phyloP scores from a whole-genome alignment of 2,888 invertebrate species.

The Conops quadrifasciatus region DNA sequence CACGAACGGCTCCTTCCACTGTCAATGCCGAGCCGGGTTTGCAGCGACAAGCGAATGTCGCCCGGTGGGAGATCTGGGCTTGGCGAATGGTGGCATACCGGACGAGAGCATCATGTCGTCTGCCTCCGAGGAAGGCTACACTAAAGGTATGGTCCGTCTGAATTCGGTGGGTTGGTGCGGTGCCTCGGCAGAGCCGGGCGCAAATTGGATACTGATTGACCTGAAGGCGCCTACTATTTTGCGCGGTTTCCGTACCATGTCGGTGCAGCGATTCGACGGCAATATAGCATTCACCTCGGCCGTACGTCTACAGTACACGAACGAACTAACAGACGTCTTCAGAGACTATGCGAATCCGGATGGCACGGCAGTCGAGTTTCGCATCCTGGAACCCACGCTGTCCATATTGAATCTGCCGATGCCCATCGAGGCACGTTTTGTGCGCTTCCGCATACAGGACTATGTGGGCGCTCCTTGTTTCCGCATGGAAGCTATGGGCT shows the following conservation, averaged over 20 bases:
- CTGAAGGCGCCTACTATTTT: constrained; percentile 88
- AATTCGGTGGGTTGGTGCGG: constrained; percentile 93
- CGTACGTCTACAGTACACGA: constrained; percentile 84
- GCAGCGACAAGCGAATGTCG: constrained; percentile 86
- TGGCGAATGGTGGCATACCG: constrained; percentile 83
- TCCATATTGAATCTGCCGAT: constrained; percentile 89
- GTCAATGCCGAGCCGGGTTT: constrained; percentile 86
- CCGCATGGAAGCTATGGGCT: constrained; percentile 91
- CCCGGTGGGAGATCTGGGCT: constrained; percentile 87
- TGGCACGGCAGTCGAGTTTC: constrained; percentile 91
- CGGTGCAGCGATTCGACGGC: constrained; percentile 82
- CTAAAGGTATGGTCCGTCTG: constrained; percentile 82
- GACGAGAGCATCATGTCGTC: constrained; percentile 90
- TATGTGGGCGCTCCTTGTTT: constrained; percentile 89
- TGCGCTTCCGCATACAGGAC: constrained; percentile 87
- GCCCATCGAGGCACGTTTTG: constrained; percentile 89
- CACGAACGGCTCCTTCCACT: constrained; percentile 86
- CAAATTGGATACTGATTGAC: constrained; percentile 89
- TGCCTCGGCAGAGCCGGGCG: constrained; percentile 82
- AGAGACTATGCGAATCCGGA: constrained; percentile 93
- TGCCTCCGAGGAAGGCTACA: constrained; percentile 81
- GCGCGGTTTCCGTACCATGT: constrained; percentile 90
- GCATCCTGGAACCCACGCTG: constrained; percentile 88
- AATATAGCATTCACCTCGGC: constrained; percentile 90
- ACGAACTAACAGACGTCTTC: constrained; percentile 87